A percentile compares a stretch with the other conserved stretches of the same genome.
These are phyloP conservation scores for Falco novaeseelandiae DNA, from an alignment of 2,797 vertebrate species.

Conservation along the genomic window DNA sequence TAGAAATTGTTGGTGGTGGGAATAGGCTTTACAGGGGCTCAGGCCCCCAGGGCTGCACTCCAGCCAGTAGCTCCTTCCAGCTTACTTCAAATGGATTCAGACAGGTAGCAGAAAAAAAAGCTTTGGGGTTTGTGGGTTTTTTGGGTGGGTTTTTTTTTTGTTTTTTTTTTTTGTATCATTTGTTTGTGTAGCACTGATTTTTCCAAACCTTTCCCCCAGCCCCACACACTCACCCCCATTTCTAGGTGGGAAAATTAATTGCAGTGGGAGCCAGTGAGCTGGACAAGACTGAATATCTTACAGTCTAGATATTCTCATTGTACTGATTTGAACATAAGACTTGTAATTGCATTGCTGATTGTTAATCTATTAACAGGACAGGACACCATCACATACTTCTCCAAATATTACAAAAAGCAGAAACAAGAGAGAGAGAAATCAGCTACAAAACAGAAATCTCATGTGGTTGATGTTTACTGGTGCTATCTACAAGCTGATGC, in stretches of 20 bases:
- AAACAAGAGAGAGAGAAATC: neutral
- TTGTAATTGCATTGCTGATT: neutral
- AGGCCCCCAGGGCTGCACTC: neutral
- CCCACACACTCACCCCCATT: neutral
- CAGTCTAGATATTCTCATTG: neutral
- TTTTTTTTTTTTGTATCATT: neutral
- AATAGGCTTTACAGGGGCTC: neutral
- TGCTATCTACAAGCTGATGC: neutral
- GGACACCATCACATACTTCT: neutral
- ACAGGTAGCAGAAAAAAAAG: neutral
- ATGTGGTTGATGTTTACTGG: neutral
- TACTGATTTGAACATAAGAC: neutral
- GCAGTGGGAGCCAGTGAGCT: neutral
- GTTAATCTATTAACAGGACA: neutral
- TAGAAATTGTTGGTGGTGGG: neutral
- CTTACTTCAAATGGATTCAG: neutral
- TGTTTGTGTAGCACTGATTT: neutral
- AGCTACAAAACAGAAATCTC: neutral
- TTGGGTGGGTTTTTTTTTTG: fast-evolving
- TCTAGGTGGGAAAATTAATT: neutral
- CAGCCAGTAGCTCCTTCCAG: neutral
- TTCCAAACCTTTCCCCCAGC: neutral
- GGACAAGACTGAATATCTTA: neutral
- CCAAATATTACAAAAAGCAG: neutral
- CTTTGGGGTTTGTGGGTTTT: neutral